Conservation (phyloP, 2,888 invertebrate species). For the Leptopterna dolabrata region DNA sequence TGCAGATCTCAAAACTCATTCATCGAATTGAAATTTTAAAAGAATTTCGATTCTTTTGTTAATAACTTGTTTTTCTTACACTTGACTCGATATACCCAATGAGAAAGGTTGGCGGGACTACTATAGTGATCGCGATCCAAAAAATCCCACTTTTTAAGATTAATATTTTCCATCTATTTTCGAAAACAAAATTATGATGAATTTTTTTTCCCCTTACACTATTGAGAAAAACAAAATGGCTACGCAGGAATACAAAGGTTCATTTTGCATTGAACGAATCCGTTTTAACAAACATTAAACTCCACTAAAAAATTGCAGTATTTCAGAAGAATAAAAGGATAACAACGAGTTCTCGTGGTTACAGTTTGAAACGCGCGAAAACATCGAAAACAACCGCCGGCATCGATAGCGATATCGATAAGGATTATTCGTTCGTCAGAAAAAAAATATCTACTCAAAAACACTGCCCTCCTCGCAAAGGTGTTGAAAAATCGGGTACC, state of each 20-base stretch:
- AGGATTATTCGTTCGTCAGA: not conserved
- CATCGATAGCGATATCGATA: not conserved
- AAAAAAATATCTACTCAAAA: constrained; percentile 11
- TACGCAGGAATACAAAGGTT: not conserved
- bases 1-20: constrained; percentile 29
- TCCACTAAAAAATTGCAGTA: not conserved
- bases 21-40: not conserved
- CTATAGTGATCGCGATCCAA: constrained; percentile 41
- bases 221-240: not conserved
- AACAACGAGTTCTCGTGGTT: not conserved
- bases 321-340: not conserved
- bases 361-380: not conserved
- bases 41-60: not conserved
- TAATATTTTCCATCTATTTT: constrained; percentile 10
- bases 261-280: too few relatives aligned
- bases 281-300: not conserved
- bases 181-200: constrained; percentile 22
- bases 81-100: constrained; percentile 60
- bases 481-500: constrained; percentile 11
- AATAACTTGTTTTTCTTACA: constrained; percentile 26
- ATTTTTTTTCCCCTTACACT: constrained; percentile 15
- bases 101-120: constrained; percentile 64
- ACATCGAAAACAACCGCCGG: not conserved
- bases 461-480: constrained; percentile 37
- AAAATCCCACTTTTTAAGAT: constrained; percentile 23